These are phyloP conservation scores for Limenitis camilla DNA, from an alignment of 2,888 invertebrate species.

Conservation along the genomic window DNA sequence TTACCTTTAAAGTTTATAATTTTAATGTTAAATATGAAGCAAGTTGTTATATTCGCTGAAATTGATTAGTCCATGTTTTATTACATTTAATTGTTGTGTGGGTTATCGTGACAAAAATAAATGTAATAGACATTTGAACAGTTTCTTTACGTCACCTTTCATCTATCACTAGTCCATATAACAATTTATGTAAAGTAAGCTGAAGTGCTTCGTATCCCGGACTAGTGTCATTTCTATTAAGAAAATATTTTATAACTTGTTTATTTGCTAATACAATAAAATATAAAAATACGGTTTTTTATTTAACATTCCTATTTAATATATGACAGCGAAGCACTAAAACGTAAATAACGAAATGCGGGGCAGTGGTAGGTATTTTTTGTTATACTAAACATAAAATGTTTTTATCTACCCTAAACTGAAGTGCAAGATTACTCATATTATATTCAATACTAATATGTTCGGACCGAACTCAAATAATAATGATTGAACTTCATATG, in stretches of 20 bases:
- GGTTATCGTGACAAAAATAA: constrained; percentile 10
- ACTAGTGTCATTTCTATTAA: constrained; percentile 64
- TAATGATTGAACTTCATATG: too few relatives aligned
- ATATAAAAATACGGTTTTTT: constrained; percentile 57
- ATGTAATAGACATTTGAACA: background rate
- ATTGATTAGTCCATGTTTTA: constrained; percentile 30
- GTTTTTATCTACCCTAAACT: too few relatives aligned
- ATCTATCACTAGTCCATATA: constrained; percentile 32
- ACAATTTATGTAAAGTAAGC: constrained; percentile 38
- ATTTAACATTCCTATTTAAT: background rate
- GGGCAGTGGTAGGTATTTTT: too few relatives aligned
- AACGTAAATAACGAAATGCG: too few relatives aligned
- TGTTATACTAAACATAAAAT: too few relatives aligned
- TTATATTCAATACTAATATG: too few relatives aligned
- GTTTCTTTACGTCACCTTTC: constrained; percentile 2
- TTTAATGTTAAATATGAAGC: constrained; percentile 55
- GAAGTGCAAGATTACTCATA: too few relatives aligned
- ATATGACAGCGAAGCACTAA: too few relatives aligned
- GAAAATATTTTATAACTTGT: constrained; percentile 74
- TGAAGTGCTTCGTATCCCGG: constrained; percentile 49
- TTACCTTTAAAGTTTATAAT: constrained; percentile 64
- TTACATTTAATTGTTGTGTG: constrained; percentile 24
- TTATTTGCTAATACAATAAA: constrained; percentile 79
- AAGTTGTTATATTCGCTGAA: constrained; percentile 61
- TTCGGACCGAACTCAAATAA: too few relatives aligned